Conservation (phyloP, 2,113 vertebrate species). For the Macaca mulatta region DNA sequence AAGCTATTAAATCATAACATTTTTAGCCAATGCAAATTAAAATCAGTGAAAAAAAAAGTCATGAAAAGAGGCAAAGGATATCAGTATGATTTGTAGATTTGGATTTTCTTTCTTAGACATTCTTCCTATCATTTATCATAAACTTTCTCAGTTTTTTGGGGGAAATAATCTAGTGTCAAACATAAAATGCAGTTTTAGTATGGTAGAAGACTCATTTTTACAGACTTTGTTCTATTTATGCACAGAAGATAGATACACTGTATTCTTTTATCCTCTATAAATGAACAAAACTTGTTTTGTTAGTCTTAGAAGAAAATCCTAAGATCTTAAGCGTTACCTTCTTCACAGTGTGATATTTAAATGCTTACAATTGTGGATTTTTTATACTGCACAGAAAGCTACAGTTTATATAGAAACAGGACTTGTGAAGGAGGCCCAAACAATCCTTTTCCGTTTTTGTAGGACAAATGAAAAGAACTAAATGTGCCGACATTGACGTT, state of each 20-base stretch:
- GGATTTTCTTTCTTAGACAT: neutral
- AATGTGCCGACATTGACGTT: slow-evolving; percentile 95
- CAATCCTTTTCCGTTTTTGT: slow-evolving; percentile 54
- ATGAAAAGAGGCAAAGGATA: neutral
- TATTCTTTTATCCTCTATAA: neutral
- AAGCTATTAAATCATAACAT: neutral
- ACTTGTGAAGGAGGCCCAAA: neutral
- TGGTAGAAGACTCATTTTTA: neutral
- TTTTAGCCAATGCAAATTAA: slow-evolving; percentile 28
- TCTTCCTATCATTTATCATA: neutral
- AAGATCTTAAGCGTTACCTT: neutral
- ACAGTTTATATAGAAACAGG: neutral
- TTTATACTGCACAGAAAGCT: neutral
- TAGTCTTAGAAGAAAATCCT: slow-evolving; percentile 9
- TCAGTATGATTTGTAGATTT: neutral
- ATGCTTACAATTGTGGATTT: neutral
- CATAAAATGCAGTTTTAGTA: neutral
- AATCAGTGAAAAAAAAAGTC: neutral
- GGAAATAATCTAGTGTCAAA: neutral
- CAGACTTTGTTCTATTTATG: neutral
- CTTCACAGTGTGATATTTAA: neutral
- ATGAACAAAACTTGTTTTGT: slow-evolving; percentile 5
- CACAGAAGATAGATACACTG: neutral
- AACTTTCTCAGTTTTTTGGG: neutral
- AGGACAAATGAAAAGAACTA: slow-evolving; percentile 95